These are phyloP conservation scores for Enteromius paludinosus DNA, from an alignment of 2,797 vertebrate species.

Conservation along the genomic window DNA sequence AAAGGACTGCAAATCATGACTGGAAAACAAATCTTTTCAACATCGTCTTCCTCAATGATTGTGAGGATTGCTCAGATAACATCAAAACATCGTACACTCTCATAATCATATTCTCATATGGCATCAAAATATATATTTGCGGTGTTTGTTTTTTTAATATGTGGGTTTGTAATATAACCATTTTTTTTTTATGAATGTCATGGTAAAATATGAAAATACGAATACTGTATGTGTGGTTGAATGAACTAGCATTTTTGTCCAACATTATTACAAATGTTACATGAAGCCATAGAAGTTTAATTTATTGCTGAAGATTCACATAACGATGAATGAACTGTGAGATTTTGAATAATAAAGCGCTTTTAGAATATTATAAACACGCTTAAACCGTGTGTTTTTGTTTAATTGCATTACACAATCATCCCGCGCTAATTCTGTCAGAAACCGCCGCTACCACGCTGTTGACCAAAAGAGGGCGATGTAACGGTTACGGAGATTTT, in stretches of 20 bases:
- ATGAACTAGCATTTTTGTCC: constrained; percentile 82
- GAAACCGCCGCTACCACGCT: not conserved
- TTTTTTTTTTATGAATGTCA: constrained; percentile 72
- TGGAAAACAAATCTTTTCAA: constrained; percentile 55
- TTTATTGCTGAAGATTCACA: constrained; percentile 89
- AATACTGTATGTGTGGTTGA: constrained; percentile 78
- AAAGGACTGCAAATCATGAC: constrained; percentile 71
- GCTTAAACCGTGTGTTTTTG: not conserved
- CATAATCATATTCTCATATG: constrained; percentile 14
- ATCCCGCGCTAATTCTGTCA: constrained; percentile 14
- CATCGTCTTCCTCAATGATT: constrained; percentile 7
- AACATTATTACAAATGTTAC: constrained; percentile 71
- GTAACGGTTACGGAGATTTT: not conserved
- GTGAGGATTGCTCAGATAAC: not conserved
- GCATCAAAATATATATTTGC: constrained; percentile 29
- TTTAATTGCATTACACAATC: not conserved
- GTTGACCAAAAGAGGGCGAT: constrained; percentile 2
- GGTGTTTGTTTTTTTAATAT: constrained; percentile 17
- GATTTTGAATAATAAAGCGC: constrained; percentile 71
- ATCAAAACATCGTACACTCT: constrained; percentile 21
- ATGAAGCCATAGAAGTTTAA: constrained; percentile 89
- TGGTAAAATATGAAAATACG: constrained; percentile 46
- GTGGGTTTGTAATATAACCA: constrained; percentile 83
- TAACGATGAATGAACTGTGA: constrained; percentile 80
- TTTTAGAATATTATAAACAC: constrained; percentile 31